phyloP scores from a whole-genome alignment of 2,888 invertebrate genomes.

The Zygaena filipendulae region DNA sequence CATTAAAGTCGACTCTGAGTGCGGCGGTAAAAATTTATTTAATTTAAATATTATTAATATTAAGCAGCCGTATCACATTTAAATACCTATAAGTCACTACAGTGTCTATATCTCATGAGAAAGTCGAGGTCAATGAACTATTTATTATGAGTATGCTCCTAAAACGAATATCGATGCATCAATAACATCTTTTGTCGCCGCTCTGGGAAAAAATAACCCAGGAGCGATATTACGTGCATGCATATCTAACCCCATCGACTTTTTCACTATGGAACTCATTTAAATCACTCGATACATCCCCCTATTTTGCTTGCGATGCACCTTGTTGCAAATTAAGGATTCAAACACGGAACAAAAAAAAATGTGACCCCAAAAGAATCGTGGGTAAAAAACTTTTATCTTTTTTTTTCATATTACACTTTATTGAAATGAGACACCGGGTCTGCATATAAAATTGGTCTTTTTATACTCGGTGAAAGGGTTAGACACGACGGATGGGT shows the following conservation, averaged over 20 bases:
- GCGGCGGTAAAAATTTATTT: no score
- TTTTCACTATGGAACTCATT: conserved; percentile 58
- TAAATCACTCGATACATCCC: conserved; percentile 48
- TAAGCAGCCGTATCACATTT: no score
- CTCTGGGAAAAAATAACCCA: conserved; percentile 48
- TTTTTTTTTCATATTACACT: conserved; percentile 49
- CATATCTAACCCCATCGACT: conserved; percentile 34
- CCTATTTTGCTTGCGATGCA: conserved; percentile 55
- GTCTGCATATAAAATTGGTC: conserved; percentile 62
- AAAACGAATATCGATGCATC: no score
- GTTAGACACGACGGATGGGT: conserved; percentile 37
- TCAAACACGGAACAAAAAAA: conserved; percentile 47
- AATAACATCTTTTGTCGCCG: no score
- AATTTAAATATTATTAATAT: no score
- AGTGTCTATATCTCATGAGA: no score
- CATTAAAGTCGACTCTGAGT: no score
- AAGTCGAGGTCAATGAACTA: no score
- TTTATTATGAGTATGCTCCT: no score
- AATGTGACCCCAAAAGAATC: conserved; percentile 59
- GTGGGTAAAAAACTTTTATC: conserved; percentile 65
- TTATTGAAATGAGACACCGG: conserved; percentile 69
- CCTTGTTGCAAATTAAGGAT: conserved; percentile 69
- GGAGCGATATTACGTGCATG: conserved; percentile 14
- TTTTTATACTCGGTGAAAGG: conserved; percentile 50
- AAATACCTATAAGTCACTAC: no score